These are phyloP conservation scores for Phaedon cochleariae DNA, from an alignment of 2,888 invertebrate species.

Conservation along the genomic window DNA sequence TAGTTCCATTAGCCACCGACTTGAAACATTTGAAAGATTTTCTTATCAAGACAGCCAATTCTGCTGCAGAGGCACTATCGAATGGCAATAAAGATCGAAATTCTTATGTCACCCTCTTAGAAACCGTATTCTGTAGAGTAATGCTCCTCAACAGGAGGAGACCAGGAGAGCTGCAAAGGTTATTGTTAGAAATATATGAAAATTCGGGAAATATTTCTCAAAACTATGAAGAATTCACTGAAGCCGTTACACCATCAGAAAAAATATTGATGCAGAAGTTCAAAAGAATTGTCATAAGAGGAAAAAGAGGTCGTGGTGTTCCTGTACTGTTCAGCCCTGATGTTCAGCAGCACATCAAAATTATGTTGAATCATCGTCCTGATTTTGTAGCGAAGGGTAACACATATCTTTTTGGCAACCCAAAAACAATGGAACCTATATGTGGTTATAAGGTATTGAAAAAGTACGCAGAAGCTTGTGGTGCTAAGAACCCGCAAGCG, in stretches of 20 bases:
- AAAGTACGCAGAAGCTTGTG: slow-evolving; percentile 36
- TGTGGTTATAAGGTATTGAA: slow-evolving; percentile 42
- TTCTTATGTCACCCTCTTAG: slow-evolving; percentile 34
- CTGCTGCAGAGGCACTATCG: too few species aligned
- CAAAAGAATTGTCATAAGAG: slow-evolving; percentile 30
- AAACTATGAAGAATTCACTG: slow-evolving; percentile 35
- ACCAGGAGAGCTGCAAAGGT: slow-evolving; percentile 43
- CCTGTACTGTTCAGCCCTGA: slow-evolving; percentile 38
- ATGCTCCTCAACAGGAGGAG: slow-evolving; percentile 45
- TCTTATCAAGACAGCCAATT: slow-evolving; percentile 15
- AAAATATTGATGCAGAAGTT: slow-evolving; percentile 26
- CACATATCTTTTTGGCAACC: slow-evolving; percentile 31
- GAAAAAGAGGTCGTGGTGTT: slow-evolving; percentile 29
- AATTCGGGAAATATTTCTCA: neutral
- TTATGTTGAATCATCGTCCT: slow-evolving; percentile 28
- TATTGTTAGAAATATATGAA: slow-evolving; percentile 18
- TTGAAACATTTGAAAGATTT: slow-evolving; percentile 29
- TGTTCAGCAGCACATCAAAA: slow-evolving; percentile 32
- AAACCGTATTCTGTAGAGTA: slow-evolving; percentile 42
- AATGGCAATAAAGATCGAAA: slow-evolving; percentile 11
- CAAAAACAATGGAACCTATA: slow-evolving; percentile 24
- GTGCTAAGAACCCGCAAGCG: slow-evolving; percentile 39
- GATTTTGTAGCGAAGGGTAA: slow-evolving; percentile 22
- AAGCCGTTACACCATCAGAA: slow-evolving; percentile 10
- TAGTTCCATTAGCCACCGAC: slow-evolving; percentile 31